Base-by-base conservation (phyloP, 2,797 vertebrate genomes). In the Staurois parvus region DNA sequence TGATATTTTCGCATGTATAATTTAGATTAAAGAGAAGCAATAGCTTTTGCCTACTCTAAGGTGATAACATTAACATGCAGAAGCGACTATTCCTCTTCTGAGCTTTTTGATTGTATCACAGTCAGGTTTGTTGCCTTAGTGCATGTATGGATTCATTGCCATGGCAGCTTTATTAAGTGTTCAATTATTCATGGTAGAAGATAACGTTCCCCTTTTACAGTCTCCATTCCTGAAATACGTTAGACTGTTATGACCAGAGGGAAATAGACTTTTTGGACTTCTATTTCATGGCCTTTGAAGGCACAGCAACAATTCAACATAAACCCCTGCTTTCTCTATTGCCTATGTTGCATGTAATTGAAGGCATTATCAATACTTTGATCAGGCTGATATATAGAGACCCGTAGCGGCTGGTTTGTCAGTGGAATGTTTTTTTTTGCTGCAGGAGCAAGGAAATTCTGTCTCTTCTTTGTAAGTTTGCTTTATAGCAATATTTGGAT, bases 1-100 rank as follows among this genome's bases (percentile, higher is more conserved):
- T 87, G 79, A 87, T 93, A 72, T 28, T 86, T 92, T 94, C 92
- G 88, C 91, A 92, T 93, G 91, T 92, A 92, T 85, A 93, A 88
- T 93, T 89, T 90, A 91, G 89, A 88, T 87, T 91, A 91, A 84
- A 79, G 45, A 28, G 52, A 68, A 34, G 42, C 21, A 66, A 15
- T 45, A 37, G 59, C 52, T 69, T 64, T 64, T 72, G 13, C 28
- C 52, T 37, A 79, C 67, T 29, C 29, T 19, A 4, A 64, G 52
- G 52, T 64, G 28, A 78, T 70, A 77, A 29, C 29, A 52, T 79
- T 62, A 48, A 73, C 64, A 62, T 66, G 24, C 59, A 73, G 24
- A 56, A 85, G 32, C 59, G 37, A 48, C 72, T 84, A 78, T 70
- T 48, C 48, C 34, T 56, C 26, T 72, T 52, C 29, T 52, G 74